phyloP scores from a whole-genome alignment of 2,888 invertebrate genomes.

The Diarsia rubi region DNA sequence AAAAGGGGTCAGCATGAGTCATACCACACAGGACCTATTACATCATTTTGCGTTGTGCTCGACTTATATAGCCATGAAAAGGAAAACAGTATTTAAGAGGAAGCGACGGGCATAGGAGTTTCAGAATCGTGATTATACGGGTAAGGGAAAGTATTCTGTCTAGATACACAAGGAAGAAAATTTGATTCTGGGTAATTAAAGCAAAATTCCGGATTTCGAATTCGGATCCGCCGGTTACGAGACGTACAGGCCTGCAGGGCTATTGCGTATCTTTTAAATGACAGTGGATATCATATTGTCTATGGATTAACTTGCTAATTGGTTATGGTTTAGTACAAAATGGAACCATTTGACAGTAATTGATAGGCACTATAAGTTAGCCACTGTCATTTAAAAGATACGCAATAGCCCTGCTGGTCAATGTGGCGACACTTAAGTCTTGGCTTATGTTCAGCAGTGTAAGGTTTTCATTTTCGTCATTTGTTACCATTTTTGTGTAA shows the following conservation, averaged over 20 bases:
- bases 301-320: too few species aligned
- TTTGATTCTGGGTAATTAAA: background rate
- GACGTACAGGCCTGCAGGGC: too few species aligned
- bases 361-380: too few species aligned
- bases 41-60: conserved; percentile 23
- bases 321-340: too few species aligned
- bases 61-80: background rate
- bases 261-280: too few species aligned
- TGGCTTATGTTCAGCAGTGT: too few species aligned
- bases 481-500: background rate
- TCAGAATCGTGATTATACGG: background rate
- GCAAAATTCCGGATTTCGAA: background rate
- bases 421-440: too few species aligned
- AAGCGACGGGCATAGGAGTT: background rate
- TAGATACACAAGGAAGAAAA: background rate
- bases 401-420: too few species aligned
- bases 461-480: background rate
- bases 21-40: conserved; percentile 24
- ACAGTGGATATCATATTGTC: too few species aligned
- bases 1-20: conserved; percentile 44
- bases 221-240: too few species aligned
- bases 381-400: too few species aligned
- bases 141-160: background rate
- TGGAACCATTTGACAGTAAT: too few species aligned
- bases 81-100: conserved; percentile 23